phyloP scores from a whole-genome alignment of 2,797 vertebrate genomes.

The Halcyon leucocephala region DNA sequence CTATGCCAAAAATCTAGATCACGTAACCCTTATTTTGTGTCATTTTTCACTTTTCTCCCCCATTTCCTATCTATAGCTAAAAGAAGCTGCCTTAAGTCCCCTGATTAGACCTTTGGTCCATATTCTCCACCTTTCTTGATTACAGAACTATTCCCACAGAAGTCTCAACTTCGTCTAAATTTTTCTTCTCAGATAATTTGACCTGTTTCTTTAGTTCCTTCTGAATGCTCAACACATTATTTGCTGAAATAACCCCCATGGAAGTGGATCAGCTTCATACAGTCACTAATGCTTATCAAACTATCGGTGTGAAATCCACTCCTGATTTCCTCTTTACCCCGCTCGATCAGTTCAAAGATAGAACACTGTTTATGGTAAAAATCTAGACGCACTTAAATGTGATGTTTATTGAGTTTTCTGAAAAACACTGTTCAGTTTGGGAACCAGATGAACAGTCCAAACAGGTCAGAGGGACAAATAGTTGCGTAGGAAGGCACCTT shows the following conservation, averaged over 20 bases:
- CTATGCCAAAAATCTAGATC: background rate
- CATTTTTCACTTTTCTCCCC: background rate
- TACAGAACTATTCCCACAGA: background rate
- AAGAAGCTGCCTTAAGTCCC: background rate
- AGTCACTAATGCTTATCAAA: background rate
- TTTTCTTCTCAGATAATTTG: background rate
- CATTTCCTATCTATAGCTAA: background rate
- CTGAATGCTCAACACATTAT: background rate
- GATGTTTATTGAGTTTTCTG: background rate
- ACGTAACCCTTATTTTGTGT: background rate
- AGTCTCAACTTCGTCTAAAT: background rate
- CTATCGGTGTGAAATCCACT: background rate
- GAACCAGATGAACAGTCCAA: background rate
- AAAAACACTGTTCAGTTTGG: background rate
- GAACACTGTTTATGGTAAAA: background rate
- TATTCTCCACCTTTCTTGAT: background rate
- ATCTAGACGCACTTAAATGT: rapidly evolving
- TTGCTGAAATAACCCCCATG: background rate
- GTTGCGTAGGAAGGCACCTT: background rate
- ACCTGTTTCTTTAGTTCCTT: background rate
- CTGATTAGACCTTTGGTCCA: background rate
- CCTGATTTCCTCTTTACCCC: background rate
- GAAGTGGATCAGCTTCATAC: background rate
- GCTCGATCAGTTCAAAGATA: background rate
- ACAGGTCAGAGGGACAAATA: background rate